Percentiles rank a stretch among this genome's conserved stretches.
phyloP scores from a whole-genome alignment of 2,888 invertebrate genomes.

The Plebejus anna region DNA sequence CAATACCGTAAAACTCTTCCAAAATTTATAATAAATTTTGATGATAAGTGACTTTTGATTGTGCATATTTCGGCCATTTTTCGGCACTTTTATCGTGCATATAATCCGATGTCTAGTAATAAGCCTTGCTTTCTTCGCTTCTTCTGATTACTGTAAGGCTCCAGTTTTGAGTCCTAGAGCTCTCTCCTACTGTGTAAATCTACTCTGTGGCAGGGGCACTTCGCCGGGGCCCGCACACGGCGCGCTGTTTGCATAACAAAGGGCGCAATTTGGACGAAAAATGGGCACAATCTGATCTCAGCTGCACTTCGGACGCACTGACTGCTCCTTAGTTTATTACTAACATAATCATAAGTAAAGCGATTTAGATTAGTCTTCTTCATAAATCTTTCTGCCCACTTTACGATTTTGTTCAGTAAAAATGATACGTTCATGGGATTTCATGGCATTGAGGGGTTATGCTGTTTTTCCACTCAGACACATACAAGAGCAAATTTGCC shows the following conservation, averaged over 20 bases:
- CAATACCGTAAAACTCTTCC: no score
- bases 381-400: neutral
- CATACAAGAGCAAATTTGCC: no score
- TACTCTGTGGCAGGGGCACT: constrained; percentile 30
- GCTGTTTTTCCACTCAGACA: no score
- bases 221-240: constrained; percentile 72
- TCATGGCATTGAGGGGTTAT: neutral
- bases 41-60: no score
- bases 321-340: constrained; percentile 52
- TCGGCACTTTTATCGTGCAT: no score
- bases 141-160: no score
- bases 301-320: constrained; percentile 44
- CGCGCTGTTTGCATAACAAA: constrained; percentile 79
- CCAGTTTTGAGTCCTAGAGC: no score
- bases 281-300: constrained; percentile 72
- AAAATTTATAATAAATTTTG: no score
- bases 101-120: no score
- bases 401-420: neutral
- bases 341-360: constrained; percentile 38
- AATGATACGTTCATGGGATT: neutral
- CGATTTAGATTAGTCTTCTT: constrained; percentile 18
- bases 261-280: constrained; percentile 78
- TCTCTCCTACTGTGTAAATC: neutral
- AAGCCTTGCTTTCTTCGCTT: no score
- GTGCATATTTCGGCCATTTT: no score